Conservation (phyloP, 2,888 invertebrate genomes). For the Mamestra brassicae region DNA sequence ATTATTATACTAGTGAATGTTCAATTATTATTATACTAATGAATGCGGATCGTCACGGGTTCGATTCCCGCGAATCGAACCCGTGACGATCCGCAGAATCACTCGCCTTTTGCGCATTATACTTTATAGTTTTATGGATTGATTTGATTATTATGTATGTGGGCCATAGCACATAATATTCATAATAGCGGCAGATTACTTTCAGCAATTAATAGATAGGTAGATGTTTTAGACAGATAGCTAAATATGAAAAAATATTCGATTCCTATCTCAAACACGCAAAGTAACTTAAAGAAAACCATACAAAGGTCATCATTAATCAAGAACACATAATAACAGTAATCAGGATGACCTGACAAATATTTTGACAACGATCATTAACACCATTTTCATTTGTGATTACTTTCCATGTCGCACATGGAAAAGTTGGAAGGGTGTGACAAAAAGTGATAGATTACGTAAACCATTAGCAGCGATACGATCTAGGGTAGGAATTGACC, state of each 20-base stretch:
- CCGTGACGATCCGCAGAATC: too few relatives aligned
- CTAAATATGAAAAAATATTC: neutral
- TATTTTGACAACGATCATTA: constrained; percentile 59
- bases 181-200: too few relatives aligned
- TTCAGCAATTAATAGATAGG: too few relatives aligned
- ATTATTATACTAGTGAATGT: too few relatives aligned
- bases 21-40: too few relatives aligned
- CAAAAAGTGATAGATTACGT: constrained; percentile 79
- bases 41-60: too few relatives aligned
- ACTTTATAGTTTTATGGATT: too few relatives aligned
- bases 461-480: constrained; percentile 80
- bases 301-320: constrained; percentile 29
- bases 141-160: too few relatives aligned
- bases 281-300: constrained; percentile 10
- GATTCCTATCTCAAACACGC: constrained; percentile 5
- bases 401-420: constrained; percentile 54
- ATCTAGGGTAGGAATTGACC: constrained; percentile 70
- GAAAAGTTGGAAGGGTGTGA: constrained; percentile 73
- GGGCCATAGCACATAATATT: too few relatives aligned
- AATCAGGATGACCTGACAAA: constrained; percentile 57
- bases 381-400: constrained; percentile 61
- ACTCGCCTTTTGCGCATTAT: too few relatives aligned
- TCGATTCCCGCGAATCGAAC: too few relatives aligned
- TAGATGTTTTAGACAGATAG: too few relatives aligned
- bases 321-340: constrained; percentile 50